Conservation (phyloP, 1,140 invertebrate species). For the Fopius arisanus region DNA sequence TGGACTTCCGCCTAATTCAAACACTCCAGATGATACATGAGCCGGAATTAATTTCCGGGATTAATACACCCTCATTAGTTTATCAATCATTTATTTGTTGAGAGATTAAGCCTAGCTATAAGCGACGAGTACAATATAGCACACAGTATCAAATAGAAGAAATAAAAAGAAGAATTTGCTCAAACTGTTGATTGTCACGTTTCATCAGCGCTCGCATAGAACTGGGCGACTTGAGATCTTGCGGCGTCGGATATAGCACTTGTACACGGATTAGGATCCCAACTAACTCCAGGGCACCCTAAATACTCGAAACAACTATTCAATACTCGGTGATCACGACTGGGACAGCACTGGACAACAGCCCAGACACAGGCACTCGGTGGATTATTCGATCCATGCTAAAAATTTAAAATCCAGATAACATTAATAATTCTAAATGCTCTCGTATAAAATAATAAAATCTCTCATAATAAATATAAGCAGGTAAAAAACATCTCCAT, state of each 20-base stretch:
- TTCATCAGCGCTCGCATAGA: constrained; percentile 49
- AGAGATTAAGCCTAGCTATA: not conserved
- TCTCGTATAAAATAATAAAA: too few relatives aligned
- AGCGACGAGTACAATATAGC: not conserved
- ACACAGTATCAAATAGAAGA: not conserved
- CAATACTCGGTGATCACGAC: constrained; percentile 49
- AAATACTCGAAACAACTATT: constrained; percentile 71
- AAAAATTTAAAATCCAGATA: too few relatives aligned
- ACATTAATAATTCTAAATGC: too few relatives aligned
- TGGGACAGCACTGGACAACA: constrained; percentile 72
- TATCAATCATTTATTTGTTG: not conserved
- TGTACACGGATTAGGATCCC: constrained; percentile 71
- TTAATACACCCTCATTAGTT: too few relatives aligned
- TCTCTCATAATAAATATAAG: too few relatives aligned
- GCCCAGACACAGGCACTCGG: constrained; percentile 72
- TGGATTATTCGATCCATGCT: constrained; percentile 39
- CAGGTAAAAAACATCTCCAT: too few relatives aligned
- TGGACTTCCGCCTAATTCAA: too few relatives aligned
- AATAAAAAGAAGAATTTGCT: not conserved
- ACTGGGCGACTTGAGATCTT: constrained; percentile 60
- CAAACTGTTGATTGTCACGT: not conserved
- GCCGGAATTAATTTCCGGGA: too few relatives aligned
- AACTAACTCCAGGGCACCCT: constrained; percentile 71
- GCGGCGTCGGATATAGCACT: constrained; percentile 63
- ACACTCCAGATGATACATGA: too few relatives aligned